Percentiles rank a stretch among this genome's conserved stretches.
These are phyloP conservation scores for Stegodyphus dumicola DNA, from an alignment of 1,140 invertebrate genomes.

Conservation along the genomic window DNA sequence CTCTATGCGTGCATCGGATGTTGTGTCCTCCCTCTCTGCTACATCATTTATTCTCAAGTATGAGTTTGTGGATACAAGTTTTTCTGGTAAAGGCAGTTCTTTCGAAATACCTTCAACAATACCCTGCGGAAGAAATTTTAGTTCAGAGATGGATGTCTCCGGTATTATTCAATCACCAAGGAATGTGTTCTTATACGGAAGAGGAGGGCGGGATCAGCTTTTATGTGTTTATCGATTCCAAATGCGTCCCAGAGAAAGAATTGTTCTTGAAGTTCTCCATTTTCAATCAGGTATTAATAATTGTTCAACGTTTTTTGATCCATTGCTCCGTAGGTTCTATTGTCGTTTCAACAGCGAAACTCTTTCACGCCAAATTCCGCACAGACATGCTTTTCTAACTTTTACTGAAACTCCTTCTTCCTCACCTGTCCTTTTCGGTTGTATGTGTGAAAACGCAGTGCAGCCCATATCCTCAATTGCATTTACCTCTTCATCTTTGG, in stretches of 20 bases:
- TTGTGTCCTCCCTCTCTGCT: conserved; percentile 42
- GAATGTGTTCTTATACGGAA: conserved; percentile 64
- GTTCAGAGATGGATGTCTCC: background rate
- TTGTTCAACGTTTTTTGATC: conserved; percentile 51
- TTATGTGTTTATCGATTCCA: conserved; percentile 62
- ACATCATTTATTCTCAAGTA: conserved; percentile 62
- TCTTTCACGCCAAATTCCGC: background rate
- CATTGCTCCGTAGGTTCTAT: conserved; percentile 17
- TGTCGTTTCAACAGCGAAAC: conserved; percentile 31
- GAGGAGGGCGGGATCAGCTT: conserved; percentile 62
- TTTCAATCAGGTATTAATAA: conserved; percentile 35
- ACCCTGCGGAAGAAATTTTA: conserved; percentile 12
- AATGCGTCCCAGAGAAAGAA: conserved; percentile 38
- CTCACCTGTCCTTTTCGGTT: conserved; percentile 75
- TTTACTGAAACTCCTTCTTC: conserved; percentile 69
- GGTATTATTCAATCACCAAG: conserved; percentile 52
- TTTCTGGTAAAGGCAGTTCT: conserved; percentile 11
- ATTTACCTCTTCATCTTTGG: conserved; percentile 79
- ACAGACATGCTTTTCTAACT: conserved; percentile 28
- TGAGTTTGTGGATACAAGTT: conserved; percentile 63
- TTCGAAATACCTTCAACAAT: conserved; percentile 26
- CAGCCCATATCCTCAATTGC: conserved; percentile 73
- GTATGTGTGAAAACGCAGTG: conserved; percentile 18
- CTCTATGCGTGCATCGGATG: conserved; percentile 48
- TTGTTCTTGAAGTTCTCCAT: conserved; percentile 46